phyloP scores from a whole-genome alignment of 2,888 invertebrate genomes.

The Parelbella ahira region DNA sequence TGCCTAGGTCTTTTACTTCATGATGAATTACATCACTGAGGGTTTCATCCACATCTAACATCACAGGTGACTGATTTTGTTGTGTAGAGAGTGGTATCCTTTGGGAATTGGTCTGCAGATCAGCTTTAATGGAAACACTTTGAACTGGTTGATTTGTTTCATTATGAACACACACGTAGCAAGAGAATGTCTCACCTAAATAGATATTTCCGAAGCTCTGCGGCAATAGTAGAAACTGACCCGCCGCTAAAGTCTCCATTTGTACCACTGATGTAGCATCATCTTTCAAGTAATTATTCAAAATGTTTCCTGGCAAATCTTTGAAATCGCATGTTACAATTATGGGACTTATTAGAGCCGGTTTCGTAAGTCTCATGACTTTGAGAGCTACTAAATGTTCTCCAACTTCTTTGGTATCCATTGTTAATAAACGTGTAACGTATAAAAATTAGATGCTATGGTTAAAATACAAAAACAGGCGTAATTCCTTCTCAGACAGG shows the following conservation, averaged over 20 bases:
- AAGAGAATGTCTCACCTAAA: slow-evolving; percentile 98
- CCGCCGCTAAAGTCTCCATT: slow-evolving; percentile 90
- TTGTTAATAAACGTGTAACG: too few species aligned
- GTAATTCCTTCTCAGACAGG: too few species aligned
- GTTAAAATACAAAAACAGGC: too few species aligned
- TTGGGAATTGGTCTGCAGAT: slow-evolving; percentile 95
- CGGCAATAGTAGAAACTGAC: slow-evolving; percentile 94
- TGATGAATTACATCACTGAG: slow-evolving; percentile 98
- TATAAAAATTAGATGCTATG: too few species aligned
- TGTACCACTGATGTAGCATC: slow-evolving; percentile 92
- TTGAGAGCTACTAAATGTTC: slow-evolving; percentile 83
- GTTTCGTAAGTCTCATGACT: slow-evolving; percentile 97
- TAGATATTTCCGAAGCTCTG: slow-evolving; percentile 99
- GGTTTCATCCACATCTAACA: slow-evolving; percentile 88
- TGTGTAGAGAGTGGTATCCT: slow-evolving; percentile 89
- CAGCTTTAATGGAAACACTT: slow-evolving; percentile 93
- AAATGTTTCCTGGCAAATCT: slow-evolving; percentile 90
- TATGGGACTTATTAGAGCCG: slow-evolving; percentile 90
- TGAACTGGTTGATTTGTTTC: slow-evolving; percentile 92
- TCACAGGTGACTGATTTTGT: slow-evolving; percentile 82
- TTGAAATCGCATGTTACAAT: slow-evolving; percentile 91
- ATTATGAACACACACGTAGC: slow-evolving; percentile 98
- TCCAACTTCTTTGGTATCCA: slow-evolving; percentile 81
- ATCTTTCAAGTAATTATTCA: slow-evolving; percentile 88
- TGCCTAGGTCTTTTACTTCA: slow-evolving; percentile 99